phyloP scores from a whole-genome alignment of 2,888 invertebrate genomes.

The Phlogophora meticulosa region DNA sequence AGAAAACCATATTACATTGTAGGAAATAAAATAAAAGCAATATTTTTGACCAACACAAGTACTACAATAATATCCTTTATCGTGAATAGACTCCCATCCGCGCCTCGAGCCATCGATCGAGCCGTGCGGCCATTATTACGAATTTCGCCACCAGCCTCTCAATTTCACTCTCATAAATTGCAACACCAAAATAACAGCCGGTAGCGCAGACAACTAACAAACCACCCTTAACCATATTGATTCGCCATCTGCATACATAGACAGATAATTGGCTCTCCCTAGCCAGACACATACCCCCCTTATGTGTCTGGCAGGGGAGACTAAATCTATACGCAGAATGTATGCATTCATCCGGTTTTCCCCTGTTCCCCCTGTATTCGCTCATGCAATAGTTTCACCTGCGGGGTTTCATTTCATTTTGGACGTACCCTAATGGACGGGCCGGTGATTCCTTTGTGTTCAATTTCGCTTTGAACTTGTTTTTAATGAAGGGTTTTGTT shows the following conservation, averaged over 20 bases:
- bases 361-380: not conserved
- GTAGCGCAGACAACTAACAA: not conserved
- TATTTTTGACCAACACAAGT: too few species aligned
- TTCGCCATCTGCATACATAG: constrained; percentile 15
- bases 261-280: constrained; percentile 12
- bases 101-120: too few species aligned
- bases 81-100: too few species aligned
- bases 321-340: not conserved
- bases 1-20: too few species aligned
- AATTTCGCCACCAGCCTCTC: too few species aligned
- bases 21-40: too few species aligned
- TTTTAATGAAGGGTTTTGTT: constrained; percentile 9
- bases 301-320: constrained; percentile 13
- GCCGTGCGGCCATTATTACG: too few species aligned
- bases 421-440: constrained; percentile 10
- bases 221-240: constrained; percentile 17
- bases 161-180: not conserved
- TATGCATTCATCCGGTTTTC: not conserved
- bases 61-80: too few species aligned
- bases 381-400: constrained; percentile 13
- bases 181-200: not conserved
- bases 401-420: constrained; percentile 3
- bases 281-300: constrained; percentile 1
- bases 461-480: constrained; percentile 1
- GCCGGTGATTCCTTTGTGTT: constrained; percentile 13